Base-by-base conservation (phyloP, 2,888 invertebrate species). In the Notocelia uddmanniana region DNA sequence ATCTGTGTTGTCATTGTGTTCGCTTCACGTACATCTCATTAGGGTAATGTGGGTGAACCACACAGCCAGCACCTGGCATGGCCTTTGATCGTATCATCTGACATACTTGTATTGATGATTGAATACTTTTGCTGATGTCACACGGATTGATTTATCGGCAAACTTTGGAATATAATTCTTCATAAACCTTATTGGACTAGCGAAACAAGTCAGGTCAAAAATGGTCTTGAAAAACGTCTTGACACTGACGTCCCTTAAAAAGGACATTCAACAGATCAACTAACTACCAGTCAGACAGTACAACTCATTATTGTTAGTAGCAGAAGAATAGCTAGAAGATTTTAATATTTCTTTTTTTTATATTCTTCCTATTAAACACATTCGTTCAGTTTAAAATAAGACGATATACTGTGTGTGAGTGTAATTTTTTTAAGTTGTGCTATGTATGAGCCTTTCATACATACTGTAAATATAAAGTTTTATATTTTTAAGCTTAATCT, bases 1-100 rank as follows among this genome's bases (percentile, higher is more conserved):
- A 58, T 60, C 37, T 59, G 66, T 67, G 71, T 66, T 71, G 64
- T 70, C 58, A 52, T 64, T 54, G 66, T 71, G 70, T 67, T 54
- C 71, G 54, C 54, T 50, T 59, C 21, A 41, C 26, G 37, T 45
- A 69, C 57, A 66, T 54, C 11, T 34, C 59, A 66, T 68, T 67
- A 52, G 21, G 21, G 59, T 31, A 60, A 59, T 37, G 26, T 60
- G 68, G 23, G 41, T 52, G 37, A 59, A n/a, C 68, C n/a, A 48
- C 45, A 31, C 58, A 52, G 18, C 41, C n/a, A 15, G 60, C 60
- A 52, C 68, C 26, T 41, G 15, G 50, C 60, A 45, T 34, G 31
- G 37, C 52, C 48, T 31, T 48, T 68, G 45, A 23, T n/a, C 31
- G 9, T 48, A 69, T 45, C 69, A 45, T 66, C 18, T 26, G 66